Percentiles rank a stretch among this genome's conserved stretches.
Conservation (phyloP, 2,797 vertebrate species). For the Sus cebifrons region DNA sequence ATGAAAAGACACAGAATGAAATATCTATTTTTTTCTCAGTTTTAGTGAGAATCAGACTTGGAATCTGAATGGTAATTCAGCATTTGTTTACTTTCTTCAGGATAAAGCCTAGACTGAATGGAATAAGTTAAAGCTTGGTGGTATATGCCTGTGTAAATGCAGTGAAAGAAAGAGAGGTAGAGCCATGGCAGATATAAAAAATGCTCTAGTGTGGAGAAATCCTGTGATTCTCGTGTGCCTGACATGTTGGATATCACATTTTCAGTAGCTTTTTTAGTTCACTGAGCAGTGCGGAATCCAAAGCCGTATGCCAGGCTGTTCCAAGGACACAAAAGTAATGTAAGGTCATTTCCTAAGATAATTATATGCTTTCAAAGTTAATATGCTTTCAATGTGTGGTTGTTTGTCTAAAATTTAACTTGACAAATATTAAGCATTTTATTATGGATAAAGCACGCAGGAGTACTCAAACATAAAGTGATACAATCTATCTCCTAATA, state of each 20-base stretch:
- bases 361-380: background rate
- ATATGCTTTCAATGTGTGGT: background rate
- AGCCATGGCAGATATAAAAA: background rate
- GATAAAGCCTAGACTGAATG: background rate
- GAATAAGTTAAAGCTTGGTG: background rate
- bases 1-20: conserved; percentile 5
- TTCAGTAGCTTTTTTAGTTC: background rate
- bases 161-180: background rate
- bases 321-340: background rate
- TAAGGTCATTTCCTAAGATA: background rate
- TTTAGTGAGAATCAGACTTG: background rate
- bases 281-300: background rate
- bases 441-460: background rate
- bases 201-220: background rate
- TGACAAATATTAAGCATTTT: conserved; percentile 42
- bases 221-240: background rate
- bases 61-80: background rate
- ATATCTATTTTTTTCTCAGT: background rate
- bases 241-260: background rate
- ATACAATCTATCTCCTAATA: background rate
- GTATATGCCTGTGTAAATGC: background rate
- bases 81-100: background rate
- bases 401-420: background rate
- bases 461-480: background rate
- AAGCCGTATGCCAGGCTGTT: background rate